Base-by-base conservation (phyloP, 2,113 vertebrate species). In the Sinocyclocheilus rhinocerous region DNA sequence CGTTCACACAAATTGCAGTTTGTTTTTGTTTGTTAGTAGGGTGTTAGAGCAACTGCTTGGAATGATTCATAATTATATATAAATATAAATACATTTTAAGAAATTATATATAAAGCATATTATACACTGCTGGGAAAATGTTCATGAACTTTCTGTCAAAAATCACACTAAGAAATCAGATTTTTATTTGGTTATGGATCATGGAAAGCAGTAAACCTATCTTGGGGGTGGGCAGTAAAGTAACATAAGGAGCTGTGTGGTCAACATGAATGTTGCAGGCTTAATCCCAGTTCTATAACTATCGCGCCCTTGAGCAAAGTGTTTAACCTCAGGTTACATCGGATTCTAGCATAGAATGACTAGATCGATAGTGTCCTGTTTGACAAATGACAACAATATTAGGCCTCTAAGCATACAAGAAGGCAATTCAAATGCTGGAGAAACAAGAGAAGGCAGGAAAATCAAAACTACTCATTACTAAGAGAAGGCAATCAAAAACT, bases 371-470 rank as follows among this genome's bases (percentile, higher is more conserved):
- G 16, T 61, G 57, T 61, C 76, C 11, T 78, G 76, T 78, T 78
- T 78, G 76, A 78, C 50, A 36, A 78, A 57, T 55, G 76, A 78
- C 50, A 78, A 7, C 76, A 78, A 78, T 12, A 36, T 22, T 57
- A 55, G 0, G 26, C 26, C 26, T 76, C 73, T 77, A 11, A 13
- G 52, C 50, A 36, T 20, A 57, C 29, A 59, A 36, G 45, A 48
- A 59, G 4, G 52, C 24, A 59, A 61, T 61, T 61, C 22, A 61
- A 61, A 61, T n/a, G 20, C 57, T 61, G 57, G 57, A 61, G 57
- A 61, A 61, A 61, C 57, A 22, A 61, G 57, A n/a, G 57, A 61
- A 61, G 22, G 57, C 57, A 61, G 22, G 20, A n/a, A 61, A n/a
- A 61, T n/a, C 57, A 61, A 61, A 61, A n/a, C 22, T 22, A 61